Evolutionary conservation across 35 echinoderm and acorn worm species (phyloP).

Genomic region (Heliocidaris tuberculata): DNA sequence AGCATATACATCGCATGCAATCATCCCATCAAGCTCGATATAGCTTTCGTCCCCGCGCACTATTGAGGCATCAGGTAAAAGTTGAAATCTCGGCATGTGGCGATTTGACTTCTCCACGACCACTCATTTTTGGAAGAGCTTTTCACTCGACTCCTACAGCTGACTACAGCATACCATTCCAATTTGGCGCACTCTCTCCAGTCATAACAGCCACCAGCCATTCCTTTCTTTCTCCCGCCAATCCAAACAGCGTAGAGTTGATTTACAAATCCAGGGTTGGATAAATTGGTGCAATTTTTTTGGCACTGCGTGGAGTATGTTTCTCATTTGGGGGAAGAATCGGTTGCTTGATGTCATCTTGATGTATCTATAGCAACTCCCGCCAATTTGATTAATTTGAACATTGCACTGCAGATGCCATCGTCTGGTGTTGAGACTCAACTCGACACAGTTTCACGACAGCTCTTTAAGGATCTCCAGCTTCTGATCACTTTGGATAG

Average conservation of each 20-base stretch:
- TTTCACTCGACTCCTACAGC: neutral
- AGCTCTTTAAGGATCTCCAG: neutral
- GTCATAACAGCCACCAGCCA: neutral
- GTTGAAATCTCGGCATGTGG: constrained; percentile 8
- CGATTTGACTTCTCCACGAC: neutral
- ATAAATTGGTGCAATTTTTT: neutral
- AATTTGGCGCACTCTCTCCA: neutral
- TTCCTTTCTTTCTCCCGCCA: neutral
- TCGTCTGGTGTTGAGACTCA: neutral
- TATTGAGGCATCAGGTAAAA: neutral
- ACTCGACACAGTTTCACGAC: neutral
- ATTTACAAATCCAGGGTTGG: neutral
- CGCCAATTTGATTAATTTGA: constrained; percentile 10
- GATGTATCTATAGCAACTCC: constrained; percentile 2
- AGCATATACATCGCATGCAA: neutral
- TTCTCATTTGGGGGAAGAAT: neutral
- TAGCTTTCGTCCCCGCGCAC: neutral
- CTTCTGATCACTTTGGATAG: neutral
- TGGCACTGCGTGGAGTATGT: too few species aligned
- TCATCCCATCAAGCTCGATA: neutral
- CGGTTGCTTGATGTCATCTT: neutral
- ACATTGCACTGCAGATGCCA: neutral
- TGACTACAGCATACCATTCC: neutral
- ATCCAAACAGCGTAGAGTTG: neutral
- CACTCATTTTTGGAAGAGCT: neutral